phyloP scores from a whole-genome alignment of 2,113 vertebrate genomes.

The Sarotherodon lohbergeri region DNA sequence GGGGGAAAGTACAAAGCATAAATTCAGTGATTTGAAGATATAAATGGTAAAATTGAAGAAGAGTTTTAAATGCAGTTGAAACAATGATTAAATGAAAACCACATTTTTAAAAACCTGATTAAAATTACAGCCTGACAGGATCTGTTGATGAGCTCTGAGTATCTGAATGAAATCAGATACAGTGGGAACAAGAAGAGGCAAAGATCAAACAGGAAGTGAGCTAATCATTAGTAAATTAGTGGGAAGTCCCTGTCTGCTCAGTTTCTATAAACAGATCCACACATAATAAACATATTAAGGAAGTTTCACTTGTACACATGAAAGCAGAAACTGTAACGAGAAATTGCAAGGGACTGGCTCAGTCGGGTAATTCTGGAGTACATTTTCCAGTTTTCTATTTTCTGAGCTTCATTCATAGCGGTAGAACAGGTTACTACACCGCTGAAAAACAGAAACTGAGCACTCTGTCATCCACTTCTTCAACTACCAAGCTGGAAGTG shows the following conservation, averaged over 20 bases:
- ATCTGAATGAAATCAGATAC: neutral
- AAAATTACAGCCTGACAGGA: neutral
- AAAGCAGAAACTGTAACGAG: fast-evolving
- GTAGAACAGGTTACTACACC: neutral
- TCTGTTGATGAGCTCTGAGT: neutral
- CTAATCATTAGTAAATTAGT: neutral
- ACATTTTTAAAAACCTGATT: neutral
- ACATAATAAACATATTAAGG: neutral
- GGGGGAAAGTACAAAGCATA: neutral
- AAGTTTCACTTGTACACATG: neutral
- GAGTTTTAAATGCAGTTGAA: neutral
- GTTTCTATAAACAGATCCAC: neutral
- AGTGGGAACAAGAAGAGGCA: neutral
- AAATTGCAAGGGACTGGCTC: neutral
- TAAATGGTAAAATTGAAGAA: neutral
- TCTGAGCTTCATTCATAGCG: neutral
- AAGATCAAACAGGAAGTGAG: neutral
- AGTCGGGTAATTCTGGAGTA: neutral
- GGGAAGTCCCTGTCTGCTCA: neutral
- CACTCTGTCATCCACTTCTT: neutral
- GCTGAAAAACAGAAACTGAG: neutral
- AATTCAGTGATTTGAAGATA: neutral
- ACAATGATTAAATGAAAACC: neutral
- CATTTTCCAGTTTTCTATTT: neutral
- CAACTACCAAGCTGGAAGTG: neutral